phyloP scores from a whole-genome alignment of 2,113 vertebrate genomes.

The Egretta garzetta region DNA sequence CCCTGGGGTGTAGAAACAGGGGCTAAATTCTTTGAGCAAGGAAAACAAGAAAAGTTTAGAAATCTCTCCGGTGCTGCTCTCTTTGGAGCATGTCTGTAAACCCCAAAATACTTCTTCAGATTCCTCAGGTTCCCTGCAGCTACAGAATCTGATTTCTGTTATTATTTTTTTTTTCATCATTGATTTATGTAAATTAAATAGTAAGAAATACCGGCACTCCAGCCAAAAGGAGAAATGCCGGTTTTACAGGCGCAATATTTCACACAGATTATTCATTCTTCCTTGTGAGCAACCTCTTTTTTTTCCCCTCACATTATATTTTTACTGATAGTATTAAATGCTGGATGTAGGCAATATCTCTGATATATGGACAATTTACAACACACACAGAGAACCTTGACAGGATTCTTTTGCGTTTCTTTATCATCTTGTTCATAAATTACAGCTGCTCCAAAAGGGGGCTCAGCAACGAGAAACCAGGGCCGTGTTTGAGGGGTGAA shows the following conservation, averaged over 20 bases:
- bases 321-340: slow-evolving; percentile 67
- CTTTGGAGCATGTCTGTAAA: not conserved
- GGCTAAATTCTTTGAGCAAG: not conserved
- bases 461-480: not conserved
- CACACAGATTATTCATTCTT: slow-evolving; percentile 67
- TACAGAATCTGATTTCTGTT: slow-evolving; percentile 9
- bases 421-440: slow-evolving; percentile 49
- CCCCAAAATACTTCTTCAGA: not conserved
- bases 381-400: not conserved
- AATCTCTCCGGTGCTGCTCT: not conserved
- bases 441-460: not conserved
- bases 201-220: slow-evolving; percentile 50
- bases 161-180: slow-evolving; percentile 12
- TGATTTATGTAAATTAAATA: slow-evolving; percentile 71
- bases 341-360: slow-evolving; percentile 45
- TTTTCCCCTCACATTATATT: slow-evolving; percentile 49
- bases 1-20: not conserved
- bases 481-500: not conserved
- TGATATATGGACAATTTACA: slow-evolving; percentile 65
- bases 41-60: not conserved
- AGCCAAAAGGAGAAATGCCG: slow-evolving; percentile 59
- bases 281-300: slow-evolving; percentile 40
- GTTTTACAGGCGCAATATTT: slow-evolving; percentile 67
- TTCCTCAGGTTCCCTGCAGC: not conserved
- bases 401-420: slow-evolving; percentile 27